phyloP scores from a whole-genome alignment of 2,888 invertebrate genomes.

The Cacoxenus indagator region DNA sequence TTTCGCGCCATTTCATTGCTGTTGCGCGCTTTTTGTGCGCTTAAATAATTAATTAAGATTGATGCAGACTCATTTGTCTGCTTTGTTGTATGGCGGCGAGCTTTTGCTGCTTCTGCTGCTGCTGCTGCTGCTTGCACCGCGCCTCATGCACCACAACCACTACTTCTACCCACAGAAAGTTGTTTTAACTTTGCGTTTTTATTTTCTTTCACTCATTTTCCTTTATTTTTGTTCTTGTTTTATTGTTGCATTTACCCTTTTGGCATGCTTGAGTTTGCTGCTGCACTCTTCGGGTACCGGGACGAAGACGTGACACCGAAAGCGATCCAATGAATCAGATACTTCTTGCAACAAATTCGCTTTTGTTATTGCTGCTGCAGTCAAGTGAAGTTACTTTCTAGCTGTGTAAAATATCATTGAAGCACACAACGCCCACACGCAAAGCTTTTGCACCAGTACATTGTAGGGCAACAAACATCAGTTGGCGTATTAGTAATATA shows the following conservation, averaged over 20 bases:
- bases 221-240: background rate
- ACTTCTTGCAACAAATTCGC: background rate
- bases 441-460: background rate
- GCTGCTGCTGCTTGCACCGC: slow-evolving; percentile 3
- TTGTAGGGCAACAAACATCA: background rate
- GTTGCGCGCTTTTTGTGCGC: slow-evolving; percentile 47
- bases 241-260: background rate
- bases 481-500: slow-evolving; percentile 20
- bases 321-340: background rate
- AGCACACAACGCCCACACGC: background rate
- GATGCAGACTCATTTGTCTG: slow-evolving; percentile 63
- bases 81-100: slow-evolving; percentile 16
- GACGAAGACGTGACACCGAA: background rate
- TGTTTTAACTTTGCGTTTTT: slow-evolving; percentile 39
- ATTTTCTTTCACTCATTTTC: background rate
- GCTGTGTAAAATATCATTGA: background rate
- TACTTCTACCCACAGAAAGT: slow-evolving; percentile 52
- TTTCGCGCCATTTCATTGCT: slow-evolving; percentile 53
- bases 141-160: slow-evolving; percentile 21
- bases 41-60: slow-evolving; percentile 64
- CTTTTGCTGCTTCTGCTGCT: slow-evolving; percentile 37
- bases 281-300: background rate
- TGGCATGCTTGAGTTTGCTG: background rate
- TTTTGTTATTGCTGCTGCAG: background rate
- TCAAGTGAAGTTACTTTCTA: background rate